Percentiles rank a stretch among this genome's conserved stretches.
Conservation (phyloP, 2,113 vertebrate species). For the Holacanthus passer region DNA sequence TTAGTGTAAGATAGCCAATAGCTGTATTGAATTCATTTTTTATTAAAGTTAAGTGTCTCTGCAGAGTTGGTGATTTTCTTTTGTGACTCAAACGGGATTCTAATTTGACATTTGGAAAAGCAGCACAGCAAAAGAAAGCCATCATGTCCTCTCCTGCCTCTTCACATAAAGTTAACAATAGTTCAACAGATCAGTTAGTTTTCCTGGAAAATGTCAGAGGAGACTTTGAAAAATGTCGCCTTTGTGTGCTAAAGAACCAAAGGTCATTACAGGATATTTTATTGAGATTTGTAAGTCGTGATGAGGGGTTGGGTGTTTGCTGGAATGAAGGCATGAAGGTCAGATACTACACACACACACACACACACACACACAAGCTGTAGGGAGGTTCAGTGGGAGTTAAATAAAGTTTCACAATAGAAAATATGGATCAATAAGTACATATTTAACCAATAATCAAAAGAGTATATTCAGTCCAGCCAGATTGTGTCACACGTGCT, state of each 20-base stretch:
- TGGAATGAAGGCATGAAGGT: slow-evolving; percentile 73
- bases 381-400: not conserved
- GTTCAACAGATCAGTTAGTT: not conserved
- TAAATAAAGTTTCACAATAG: not conserved
- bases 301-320: slow-evolving; percentile 49
- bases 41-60: slow-evolving; percentile 13
- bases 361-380: not conserved
- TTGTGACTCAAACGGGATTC: slow-evolving; percentile 4
- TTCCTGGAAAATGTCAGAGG: slow-evolving; percentile 24
- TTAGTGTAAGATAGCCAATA: not conserved
- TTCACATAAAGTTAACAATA: slow-evolving; percentile 41
- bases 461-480: not conserved
- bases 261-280: slow-evolving; percentile 65
- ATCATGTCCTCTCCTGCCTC: not conserved
- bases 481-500: not conserved
- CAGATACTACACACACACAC: slow-evolving; percentile 42
- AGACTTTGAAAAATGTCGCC: slow-evolving; percentile 46
- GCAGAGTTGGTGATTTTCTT: not conserved
- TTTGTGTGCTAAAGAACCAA: slow-evolving; percentile 60
- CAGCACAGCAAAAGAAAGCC: slow-evolving; percentile 1
- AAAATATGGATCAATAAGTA: not conserved
- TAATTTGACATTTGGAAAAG: slow-evolving; percentile 45
- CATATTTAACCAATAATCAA: not conserved
- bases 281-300: slow-evolving; percentile 48
- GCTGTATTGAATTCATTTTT: not conserved